Evolutionary conservation across 2,113 vertebrate species (phyloP), one percentile per base, ranked within the genome.

Genomic region (Lucifuga dentata): DNA sequence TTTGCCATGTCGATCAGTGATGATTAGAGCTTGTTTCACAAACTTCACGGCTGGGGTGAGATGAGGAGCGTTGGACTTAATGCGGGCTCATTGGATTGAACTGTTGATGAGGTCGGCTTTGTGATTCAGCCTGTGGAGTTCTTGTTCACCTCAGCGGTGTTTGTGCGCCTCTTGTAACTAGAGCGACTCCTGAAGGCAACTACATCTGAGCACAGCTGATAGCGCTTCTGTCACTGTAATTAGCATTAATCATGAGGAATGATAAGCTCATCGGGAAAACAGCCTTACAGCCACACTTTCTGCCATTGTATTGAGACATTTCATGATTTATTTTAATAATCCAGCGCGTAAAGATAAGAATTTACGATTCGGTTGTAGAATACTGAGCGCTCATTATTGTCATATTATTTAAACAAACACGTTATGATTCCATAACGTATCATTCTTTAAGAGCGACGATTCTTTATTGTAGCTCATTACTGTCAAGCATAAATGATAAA

Each of bases 111-210:
- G 85, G 79, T 85, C 52, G 71, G 78, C 86, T 89, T 89, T 89
- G 88, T 89, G 84, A 46, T 82, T 79, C 32, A 63, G 65, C 72
- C 68, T 36, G 67, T 69, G 67, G 61, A 68, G 78, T 66, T 68
- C 82, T 84, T 52, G 84, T 81, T 83, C 81, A 73, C 79, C 83
- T 85, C 68, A 2, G 86, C 61, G 66, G 78, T 73, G 81, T 65
- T 83, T 81, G 61, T 83, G 80, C 82, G 86, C 84, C 84, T 88
- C 80, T 89, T 84, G 90, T 81, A 89, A 84, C 84, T 74, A 60
- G 83, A 90, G 91, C 92, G 89, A 90, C 90, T 93, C 90, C 90
- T 92, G 83, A 91, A 92, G 90, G 90, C 86, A 29, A 76, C 82
- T 85, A 74, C 83, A 82, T 78, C 59, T 71, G 84, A 83, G 68